A percentile compares a stretch with the other conserved stretches of the same genome.
These are phyloP conservation scores for Brachycybe producta DNA, from an alignment of 2,888 invertebrate species.

Conservation along the genomic window DNA sequence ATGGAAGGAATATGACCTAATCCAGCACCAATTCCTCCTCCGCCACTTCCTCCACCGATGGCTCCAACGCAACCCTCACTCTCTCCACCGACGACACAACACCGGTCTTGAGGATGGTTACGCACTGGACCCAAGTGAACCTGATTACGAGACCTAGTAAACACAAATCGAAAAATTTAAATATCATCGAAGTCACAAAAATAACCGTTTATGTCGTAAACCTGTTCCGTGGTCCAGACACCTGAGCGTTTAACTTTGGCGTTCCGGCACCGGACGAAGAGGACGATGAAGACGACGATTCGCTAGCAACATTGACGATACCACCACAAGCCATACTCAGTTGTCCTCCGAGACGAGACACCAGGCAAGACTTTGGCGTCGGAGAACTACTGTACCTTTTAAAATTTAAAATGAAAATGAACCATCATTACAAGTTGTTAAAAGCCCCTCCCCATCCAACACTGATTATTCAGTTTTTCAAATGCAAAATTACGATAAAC, in stretches of 20 bases:
- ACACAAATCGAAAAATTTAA: neutral
- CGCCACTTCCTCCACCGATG: neutral
- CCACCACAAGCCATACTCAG: constrained; percentile 33
- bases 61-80: constrained; percentile 3
- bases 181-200: neutral
- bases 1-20: too few relatives aligned
- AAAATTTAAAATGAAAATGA: constrained; percentile 3
- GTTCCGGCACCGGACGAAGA: constrained; percentile 35
- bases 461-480: too few relatives aligned
- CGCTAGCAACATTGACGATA: constrained; percentile 20
- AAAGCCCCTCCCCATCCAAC: too few relatives aligned
- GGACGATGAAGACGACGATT: constrained; percentile 6
- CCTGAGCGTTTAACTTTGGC: constrained; percentile 37
- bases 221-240: constrained; percentile 37
- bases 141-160: constrained; percentile 8
- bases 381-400: constrained; percentile 20
- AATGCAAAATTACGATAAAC: too few relatives aligned
- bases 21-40: neutral
- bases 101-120: constrained; percentile 18
- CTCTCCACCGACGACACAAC: constrained; percentile 14
- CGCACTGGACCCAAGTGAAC: constrained; percentile 14
- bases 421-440: too few relatives aligned
- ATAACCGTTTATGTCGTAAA: constrained; percentile 23
- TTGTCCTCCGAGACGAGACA: constrained; percentile 39
- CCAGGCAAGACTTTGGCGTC: constrained; percentile 52